Conservation (phyloP, 2,888 invertebrate genomes). For the Xestobium rufovillosum region DNA sequence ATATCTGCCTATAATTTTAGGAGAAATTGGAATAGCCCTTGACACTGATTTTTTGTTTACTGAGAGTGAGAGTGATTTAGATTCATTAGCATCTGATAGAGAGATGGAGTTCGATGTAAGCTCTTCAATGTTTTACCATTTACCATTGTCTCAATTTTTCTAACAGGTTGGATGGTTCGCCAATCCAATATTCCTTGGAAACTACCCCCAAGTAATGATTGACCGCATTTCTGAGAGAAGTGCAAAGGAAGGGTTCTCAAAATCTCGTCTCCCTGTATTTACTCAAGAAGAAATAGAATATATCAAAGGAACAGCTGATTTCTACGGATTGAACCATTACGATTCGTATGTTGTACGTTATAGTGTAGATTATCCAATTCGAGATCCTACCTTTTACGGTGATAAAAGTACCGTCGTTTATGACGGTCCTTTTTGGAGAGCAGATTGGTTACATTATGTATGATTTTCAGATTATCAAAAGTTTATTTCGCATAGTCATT, state of each 20-base stretch:
- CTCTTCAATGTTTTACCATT: too few species aligned
- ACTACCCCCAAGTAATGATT: conserved; percentile 47
- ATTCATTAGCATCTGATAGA: conserved; percentile 48
- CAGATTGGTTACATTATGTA: too few species aligned
- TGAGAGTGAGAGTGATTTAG: conserved; percentile 43
- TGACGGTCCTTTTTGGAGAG: too few species aligned
- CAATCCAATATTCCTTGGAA: conserved; percentile 49
- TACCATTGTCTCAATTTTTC: too few species aligned
- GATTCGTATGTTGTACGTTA: conserved; percentile 40
- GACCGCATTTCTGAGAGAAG: conserved; percentile 44
- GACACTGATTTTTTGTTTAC: conserved; percentile 52
- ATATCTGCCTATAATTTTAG: conserved; percentile 50
- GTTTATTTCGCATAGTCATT: too few species aligned
- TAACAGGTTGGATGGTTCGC: conserved; percentile 48
- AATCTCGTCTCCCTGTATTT: conserved; percentile 48
- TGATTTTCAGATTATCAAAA: too few species aligned
- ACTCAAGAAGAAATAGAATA: conserved; percentile 41
- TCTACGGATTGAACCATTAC: conserved; percentile 55
- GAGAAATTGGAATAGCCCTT: conserved; percentile 52
- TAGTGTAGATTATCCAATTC: conserved; percentile 38
- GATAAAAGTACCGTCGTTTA: conserved; percentile 15
- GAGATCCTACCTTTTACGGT: conserved; percentile 18
- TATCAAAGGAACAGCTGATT: conserved; percentile 48
- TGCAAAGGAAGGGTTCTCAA: conserved; percentile 41
- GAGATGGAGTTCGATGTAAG: conserved; percentile 51